Percentiles rank a stretch among this genome's conserved stretches.
Conservation (phyloP, 2,888 invertebrate species). For the Drosophila heteroneura region DNA sequence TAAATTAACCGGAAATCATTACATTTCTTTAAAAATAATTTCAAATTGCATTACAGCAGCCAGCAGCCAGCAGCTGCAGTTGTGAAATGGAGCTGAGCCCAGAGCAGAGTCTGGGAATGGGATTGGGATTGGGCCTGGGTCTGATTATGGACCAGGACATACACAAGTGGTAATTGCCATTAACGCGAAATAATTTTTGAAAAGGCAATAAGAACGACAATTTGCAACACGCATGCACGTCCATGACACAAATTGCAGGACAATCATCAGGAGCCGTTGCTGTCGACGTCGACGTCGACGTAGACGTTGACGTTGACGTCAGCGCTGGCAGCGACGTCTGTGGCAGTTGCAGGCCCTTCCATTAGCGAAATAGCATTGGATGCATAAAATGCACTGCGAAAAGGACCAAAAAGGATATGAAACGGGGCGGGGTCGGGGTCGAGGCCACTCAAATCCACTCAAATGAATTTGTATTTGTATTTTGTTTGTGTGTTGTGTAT, state of each 20-base stretch:
- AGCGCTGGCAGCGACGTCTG: conserved; percentile 15
- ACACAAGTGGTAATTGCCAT: conserved; percentile 80
- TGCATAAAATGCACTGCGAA: conserved; percentile 76
- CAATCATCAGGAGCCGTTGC: conserved; percentile 56
- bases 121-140: neutral
- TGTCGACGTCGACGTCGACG: conserved; percentile 22
- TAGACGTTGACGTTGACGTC: conserved; percentile 12
- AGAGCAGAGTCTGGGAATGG: neutral
- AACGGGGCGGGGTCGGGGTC: neutral
- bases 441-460: conserved; percentile 67
- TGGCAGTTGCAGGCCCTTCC: conserved; percentile 30
- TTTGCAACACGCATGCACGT: conserved; percentile 62
- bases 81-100: neutral
- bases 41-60: conserved; percentile 53
- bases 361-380: conserved; percentile 59
- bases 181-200: conserved; percentile 81
- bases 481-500: conserved; percentile 30
- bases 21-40: conserved; percentile 76
- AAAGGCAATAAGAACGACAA: conserved; percentile 79
- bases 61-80: conserved; percentile 1
- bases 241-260: conserved; percentile 70
- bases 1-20: conserved; percentile 77
- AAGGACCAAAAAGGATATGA: conserved; percentile 56
- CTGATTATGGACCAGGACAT: conserved; percentile 31
- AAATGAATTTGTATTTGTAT: conserved; percentile 79